phyloP scores from a whole-genome alignment of 37 sponge, comb jelly and placozoan genomes.

The Ephydatia muelleri region DNA sequence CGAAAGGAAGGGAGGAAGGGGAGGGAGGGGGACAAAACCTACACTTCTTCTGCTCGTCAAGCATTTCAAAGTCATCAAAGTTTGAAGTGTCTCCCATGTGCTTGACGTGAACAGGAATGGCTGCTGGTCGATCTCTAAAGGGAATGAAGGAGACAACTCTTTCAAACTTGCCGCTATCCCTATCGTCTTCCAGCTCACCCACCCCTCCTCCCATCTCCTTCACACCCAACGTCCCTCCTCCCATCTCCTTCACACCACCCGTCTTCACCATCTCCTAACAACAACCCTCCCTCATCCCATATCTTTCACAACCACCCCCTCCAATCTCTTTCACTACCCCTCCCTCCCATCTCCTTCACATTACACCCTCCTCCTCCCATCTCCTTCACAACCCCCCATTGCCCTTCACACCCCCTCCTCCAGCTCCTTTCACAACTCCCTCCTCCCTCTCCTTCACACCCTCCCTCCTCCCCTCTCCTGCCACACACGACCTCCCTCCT shows the following conservation, averaged over 20 bases:
- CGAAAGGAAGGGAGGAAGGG: background rate
- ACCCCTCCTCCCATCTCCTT: background rate
- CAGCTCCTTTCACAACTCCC: too few relatives aligned
- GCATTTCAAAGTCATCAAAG: slow-evolving; percentile 95
- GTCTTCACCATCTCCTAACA: background rate
- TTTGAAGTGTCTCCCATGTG: slow-evolving; percentile 98
- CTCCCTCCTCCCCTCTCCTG: background rate
- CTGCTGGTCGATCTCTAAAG: slow-evolving; percentile 69
- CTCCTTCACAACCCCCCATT: background rate
- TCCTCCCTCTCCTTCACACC: background rate
- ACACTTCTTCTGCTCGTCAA: slow-evolving; percentile 59
- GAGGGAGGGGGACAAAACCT: background rate
- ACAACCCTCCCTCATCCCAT: background rate
- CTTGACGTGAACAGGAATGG: slow-evolving; percentile 88
- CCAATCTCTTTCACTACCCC: background rate
- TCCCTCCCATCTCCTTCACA: background rate
- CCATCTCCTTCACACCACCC: background rate
- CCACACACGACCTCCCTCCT: background rate
- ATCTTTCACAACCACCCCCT: background rate
- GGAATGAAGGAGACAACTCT: background rate
- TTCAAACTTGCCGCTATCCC: background rate
- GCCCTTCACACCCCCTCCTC: background rate
- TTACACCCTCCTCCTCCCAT: background rate
- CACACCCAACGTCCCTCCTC: background rate
- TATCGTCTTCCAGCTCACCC: background rate